Conservation (phyloP, 35 echinoderm and acorn worm species). For the Ophioderma brevispina region DNA sequence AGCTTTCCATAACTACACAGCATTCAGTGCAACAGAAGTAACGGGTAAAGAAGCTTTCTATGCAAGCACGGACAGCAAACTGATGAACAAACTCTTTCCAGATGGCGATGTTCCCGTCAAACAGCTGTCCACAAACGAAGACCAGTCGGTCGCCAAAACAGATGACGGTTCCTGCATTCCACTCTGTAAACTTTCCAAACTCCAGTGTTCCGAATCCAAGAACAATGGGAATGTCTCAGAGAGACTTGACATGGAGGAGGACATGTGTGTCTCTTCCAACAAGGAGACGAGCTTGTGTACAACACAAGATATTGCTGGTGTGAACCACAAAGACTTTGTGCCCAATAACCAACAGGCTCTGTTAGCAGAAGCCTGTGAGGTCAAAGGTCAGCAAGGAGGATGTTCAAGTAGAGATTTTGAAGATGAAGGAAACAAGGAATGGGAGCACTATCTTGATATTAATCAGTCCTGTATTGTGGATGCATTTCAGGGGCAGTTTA, state of each 20-base stretch:
- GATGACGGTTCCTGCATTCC: neutral
- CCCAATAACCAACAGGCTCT: conserved; percentile 85
- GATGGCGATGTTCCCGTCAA: neutral
- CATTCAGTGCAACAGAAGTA: conserved; percentile 6
- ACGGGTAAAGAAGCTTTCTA: conserved; percentile 15
- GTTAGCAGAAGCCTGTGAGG: conserved; percentile 10
- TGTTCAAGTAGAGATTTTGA: neutral
- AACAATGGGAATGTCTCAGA: neutral
- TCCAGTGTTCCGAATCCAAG: neutral
- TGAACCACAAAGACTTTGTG: conserved; percentile 23
- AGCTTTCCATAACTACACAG: conserved; percentile 79
- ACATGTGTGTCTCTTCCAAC: neutral
- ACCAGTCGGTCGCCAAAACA: neutral
- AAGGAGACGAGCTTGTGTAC: neutral
- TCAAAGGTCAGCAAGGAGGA: conserved; percentile 46
- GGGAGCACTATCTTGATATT: conserved; percentile 70
- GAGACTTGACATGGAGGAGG: neutral
- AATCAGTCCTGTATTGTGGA: conserved; percentile 92
- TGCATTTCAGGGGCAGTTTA: conserved; percentile 98
- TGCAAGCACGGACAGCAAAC: conserved; percentile 28
- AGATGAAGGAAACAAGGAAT: conserved; percentile 69
- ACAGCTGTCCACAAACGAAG: neutral
- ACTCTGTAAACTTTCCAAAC: neutral
- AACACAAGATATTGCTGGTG: neutral
- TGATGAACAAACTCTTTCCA: conserved; percentile 16